These are phyloP conservation scores for Antechinus stuartii DNA, from an alignment of 2,113 vertebrate genomes.

Conservation along the genomic window DNA sequence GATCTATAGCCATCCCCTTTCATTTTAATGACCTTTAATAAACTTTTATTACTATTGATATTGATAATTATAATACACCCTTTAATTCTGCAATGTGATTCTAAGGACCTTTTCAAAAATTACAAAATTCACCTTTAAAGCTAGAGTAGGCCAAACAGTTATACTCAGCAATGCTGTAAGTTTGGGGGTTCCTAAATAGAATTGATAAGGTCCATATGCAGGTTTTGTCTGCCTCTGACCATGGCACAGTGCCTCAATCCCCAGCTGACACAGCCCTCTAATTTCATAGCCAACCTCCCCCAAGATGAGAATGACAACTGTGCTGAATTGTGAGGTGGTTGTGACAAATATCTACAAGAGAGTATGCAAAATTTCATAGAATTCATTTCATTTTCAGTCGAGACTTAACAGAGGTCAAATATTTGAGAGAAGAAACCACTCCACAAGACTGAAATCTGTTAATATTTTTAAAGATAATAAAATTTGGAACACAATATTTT, in stretches of 20 bases:
- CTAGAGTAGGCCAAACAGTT: constrained; percentile 55
- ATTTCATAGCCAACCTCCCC: constrained; percentile 57
- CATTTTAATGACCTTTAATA: constrained; percentile 99
- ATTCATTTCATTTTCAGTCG: constrained; percentile 63
- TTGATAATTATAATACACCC: constrained; percentile 98
- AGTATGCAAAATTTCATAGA: constrained; percentile 69
- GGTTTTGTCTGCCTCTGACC: background rate
- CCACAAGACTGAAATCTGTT: constrained; percentile 48
- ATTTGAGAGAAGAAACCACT: constrained; percentile 59
- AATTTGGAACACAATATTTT: too few relatives aligned
- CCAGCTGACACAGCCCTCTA: constrained; percentile 26
- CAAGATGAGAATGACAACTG: background rate
- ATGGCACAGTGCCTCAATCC: background rate
- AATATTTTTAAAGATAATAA: constrained; percentile 52
- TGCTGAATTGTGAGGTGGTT: constrained; percentile 58
- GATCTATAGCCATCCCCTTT: constrained; percentile 95
- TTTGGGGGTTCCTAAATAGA: constrained; percentile 40
- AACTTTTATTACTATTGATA: constrained; percentile 99
- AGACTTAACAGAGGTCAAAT: constrained; percentile 64
- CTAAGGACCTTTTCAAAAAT: constrained; percentile 86
- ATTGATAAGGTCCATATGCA: background rate
- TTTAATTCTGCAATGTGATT: constrained; percentile 90
- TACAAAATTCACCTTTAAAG: constrained; percentile 84
- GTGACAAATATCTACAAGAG: constrained; percentile 67
- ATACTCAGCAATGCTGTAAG: constrained; percentile 55